Evolutionary conservation across 2,888 invertebrate genomes (phyloP).

Genomic region (Tanypteryx hageni): DNA sequence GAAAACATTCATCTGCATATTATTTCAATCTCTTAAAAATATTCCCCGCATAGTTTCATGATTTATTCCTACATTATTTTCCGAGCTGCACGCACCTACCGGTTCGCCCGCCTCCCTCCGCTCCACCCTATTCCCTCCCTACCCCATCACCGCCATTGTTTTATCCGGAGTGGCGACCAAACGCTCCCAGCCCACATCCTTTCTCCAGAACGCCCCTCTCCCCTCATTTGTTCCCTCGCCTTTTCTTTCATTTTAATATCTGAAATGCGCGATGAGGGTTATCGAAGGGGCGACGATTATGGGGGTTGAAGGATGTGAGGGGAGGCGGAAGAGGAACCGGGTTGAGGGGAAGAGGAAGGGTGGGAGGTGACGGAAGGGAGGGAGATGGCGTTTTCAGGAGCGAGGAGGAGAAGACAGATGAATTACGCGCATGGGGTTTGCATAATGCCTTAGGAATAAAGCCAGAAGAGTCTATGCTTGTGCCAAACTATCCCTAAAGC

Average conservation of each 20-base stretch:
- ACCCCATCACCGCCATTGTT: not conserved
- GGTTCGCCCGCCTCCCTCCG: too few species aligned
- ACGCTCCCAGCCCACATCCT: conserved; percentile 37
- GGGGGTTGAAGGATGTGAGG: conserved; percentile 26
- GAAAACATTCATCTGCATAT: not conserved
- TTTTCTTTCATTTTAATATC: conserved; percentile 62
- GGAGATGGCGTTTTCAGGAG: not conserved
- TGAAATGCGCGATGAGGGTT: conserved; percentile 63
- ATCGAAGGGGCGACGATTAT: conserved; percentile 61
- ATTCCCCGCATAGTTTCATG: not conserved
- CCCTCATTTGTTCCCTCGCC: conserved; percentile 52
- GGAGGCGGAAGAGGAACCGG: not conserved
- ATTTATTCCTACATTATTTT: conserved; percentile 8
- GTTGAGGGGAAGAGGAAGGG: not conserved
- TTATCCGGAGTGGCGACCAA: conserved; percentile 44
- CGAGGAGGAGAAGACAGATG: not conserved
- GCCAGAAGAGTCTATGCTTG: not conserved
- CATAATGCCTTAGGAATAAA: not conserved
- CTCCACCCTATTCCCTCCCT: not conserved
- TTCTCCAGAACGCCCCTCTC: not conserved
- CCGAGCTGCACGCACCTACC: not conserved
- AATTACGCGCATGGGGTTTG: conserved; percentile 6
- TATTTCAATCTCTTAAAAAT: not conserved
- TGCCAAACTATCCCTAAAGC: conserved; percentile 12
- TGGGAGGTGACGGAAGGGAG: not conserved